These are phyloP conservation scores for Mamestra brassicae DNA, from an alignment of 2,888 invertebrate species.

Conservation along the genomic window DNA sequence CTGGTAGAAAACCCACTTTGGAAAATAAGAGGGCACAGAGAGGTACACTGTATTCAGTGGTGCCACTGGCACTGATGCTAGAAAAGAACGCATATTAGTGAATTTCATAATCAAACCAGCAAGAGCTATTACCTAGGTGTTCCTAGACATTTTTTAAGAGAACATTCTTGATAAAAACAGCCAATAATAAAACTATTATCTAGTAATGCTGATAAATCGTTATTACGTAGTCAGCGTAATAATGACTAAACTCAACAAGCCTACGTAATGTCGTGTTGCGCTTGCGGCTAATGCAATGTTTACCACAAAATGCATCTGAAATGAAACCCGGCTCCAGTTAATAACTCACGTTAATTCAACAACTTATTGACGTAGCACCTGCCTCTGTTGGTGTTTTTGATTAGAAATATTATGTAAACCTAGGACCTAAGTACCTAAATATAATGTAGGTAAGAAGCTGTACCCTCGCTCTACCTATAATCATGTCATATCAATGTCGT, in stretches of 20 bases:
- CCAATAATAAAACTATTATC: slow-evolving; percentile 10
- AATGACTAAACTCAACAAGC: slow-evolving; percentile 15
- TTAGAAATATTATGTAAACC: background rate
- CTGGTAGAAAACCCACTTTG: background rate
- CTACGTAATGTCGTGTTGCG: slow-evolving; percentile 33
- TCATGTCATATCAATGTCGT: background rate
- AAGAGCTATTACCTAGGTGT: background rate
- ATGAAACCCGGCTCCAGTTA: slow-evolving; percentile 37
- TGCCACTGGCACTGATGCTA: too few relatives aligned
- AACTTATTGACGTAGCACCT: slow-evolving; percentile 28
- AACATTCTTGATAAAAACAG: background rate
- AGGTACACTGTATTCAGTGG: background rate
- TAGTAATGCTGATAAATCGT: slow-evolving; percentile 32
- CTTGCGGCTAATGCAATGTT: slow-evolving; percentile 42
- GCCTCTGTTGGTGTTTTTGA: slow-evolving; percentile 18
- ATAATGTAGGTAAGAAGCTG: background rate
- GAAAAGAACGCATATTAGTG: too few relatives aligned
- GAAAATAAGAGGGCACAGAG: background rate
- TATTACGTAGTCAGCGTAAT: slow-evolving; percentile 33
- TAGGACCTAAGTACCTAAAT: background rate
- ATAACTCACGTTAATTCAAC: slow-evolving; percentile 48
- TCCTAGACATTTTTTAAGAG: too few relatives aligned
- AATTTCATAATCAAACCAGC: background rate
- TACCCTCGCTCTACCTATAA: background rate
- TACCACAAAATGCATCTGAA: slow-evolving; percentile 54